Percentiles rank a stretch among this genome's conserved stretches.
These are phyloP conservation scores for Brachylomia viminalis DNA, from an alignment of 2,888 invertebrate genomes.

Conservation along the genomic window DNA sequence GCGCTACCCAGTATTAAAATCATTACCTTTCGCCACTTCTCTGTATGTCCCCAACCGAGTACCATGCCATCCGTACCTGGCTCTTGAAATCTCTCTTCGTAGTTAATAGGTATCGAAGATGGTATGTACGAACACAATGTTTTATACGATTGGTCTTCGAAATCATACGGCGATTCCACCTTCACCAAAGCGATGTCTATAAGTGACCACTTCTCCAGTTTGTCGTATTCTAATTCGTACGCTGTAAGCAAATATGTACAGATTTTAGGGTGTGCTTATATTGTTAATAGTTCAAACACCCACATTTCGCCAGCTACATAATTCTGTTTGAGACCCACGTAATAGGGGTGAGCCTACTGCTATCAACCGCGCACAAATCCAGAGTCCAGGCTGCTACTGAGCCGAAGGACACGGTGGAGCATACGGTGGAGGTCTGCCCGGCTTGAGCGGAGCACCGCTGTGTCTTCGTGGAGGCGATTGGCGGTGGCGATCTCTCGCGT, in stretches of 20 bases:
- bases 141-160: conserved; percentile 38
- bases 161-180: conserved; percentile 73
- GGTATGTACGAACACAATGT: conserved; percentile 70
- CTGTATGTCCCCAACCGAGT: conserved; percentile 73
- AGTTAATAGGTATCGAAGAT: conserved; percentile 68
- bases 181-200: conserved; percentile 77
- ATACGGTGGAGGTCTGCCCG: too few relatives aligned
- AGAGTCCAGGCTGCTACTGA: not conserved
- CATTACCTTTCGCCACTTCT: conserved; percentile 67
- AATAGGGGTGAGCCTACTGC: not conserved
- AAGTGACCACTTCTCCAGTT: conserved; percentile 72
- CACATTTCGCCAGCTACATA: not conserved
- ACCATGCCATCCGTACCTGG: conserved; percentile 64
- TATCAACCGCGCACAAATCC: not conserved
- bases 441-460: too few relatives aligned
- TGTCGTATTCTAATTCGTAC: conserved; percentile 70
- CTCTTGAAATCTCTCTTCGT: conserved; percentile 64
- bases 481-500: too few relatives aligned
- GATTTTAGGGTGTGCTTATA: not conserved
- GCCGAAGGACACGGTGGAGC: too few relatives aligned
- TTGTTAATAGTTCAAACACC: not conserved
- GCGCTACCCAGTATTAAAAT: too few relatives aligned
- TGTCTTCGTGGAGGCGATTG: too few relatives aligned
- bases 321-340: not conserved
- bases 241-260: conserved; percentile 61